Conservation (phyloP, 2,888 invertebrate species). For the Drosophila anomalata region DNA sequence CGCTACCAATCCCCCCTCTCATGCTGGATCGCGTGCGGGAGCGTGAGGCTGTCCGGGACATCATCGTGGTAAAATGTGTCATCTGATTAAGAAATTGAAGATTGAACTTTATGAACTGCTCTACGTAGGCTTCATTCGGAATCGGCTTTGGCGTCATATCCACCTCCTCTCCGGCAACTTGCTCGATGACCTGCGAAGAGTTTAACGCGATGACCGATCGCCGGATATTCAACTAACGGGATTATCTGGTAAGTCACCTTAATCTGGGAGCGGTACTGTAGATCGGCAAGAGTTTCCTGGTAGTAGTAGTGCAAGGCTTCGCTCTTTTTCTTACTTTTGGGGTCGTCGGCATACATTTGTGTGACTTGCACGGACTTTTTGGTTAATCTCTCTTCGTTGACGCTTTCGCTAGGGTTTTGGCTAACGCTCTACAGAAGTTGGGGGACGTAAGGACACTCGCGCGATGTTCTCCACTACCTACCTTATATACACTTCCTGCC, state of each 20-base stretch:
- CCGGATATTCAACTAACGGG: not conserved
- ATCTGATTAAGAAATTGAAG: slow-evolving; percentile 36
- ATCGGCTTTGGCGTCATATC: slow-evolving; percentile 76
- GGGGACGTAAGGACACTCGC: not conserved
- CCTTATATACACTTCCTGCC: not conserved
- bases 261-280: slow-evolving; percentile 53
- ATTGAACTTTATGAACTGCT: slow-evolving; percentile 54
- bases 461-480: not conserved
- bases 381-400: not conserved
- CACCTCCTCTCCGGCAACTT: slow-evolving; percentile 36
- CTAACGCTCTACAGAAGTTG: not conserved
- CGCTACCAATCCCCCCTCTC: slow-evolving; percentile 53
- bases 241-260: slow-evolving; percentile 32
- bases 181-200: slow-evolving; percentile 54
- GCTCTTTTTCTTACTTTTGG: slow-evolving; percentile 22
- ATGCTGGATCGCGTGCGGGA: slow-evolving; percentile 49
- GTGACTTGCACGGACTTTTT: slow-evolving; percentile 54
- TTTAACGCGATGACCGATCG: not conserved
- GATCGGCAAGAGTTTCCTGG: slow-evolving; percentile 35
- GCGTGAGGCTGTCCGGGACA: slow-evolving; percentile 4
- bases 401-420: not conserved
- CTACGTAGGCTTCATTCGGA: slow-evolving; percentile 1
- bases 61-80: slow-evolving; percentile 1
- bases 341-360: fast-evolving
- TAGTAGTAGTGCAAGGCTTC: slow-evolving; percentile 40